A percentile compares a stretch with the other conserved stretches of the same genome.
Conservation (phyloP, 1,140 invertebrate genomes). For the Ericerus pela region DNA sequence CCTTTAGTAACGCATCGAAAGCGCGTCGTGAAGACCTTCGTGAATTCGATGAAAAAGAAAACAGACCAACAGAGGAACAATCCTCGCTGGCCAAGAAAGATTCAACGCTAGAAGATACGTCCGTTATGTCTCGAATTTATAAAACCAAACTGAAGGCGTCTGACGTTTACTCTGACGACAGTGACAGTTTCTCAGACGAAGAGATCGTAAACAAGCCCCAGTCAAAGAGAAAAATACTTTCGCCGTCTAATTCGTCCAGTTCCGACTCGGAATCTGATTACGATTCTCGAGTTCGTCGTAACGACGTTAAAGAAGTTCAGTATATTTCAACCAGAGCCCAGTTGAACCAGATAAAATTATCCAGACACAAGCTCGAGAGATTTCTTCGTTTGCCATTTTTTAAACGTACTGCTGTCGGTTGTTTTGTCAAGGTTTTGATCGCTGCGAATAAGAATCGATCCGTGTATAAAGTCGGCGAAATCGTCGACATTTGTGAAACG, state of each 20-base stretch:
- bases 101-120: slow-evolving; percentile 38
- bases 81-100: slow-evolving; percentile 37
- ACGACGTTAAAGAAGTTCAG: slow-evolving; percentile 38
- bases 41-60: slow-evolving; percentile 48
- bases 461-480: slow-evolving; percentile 83
- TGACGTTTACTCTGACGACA: slow-evolving; percentile 65
- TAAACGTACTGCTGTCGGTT: slow-evolving; percentile 70
- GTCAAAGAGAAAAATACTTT: slow-evolving; percentile 23
- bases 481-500: slow-evolving; percentile 88
- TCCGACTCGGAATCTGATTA: slow-evolving; percentile 33
- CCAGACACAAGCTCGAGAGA: slow-evolving; percentile 80
- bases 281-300: slow-evolving; percentile 21
- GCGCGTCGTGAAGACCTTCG: slow-evolving; percentile 73
- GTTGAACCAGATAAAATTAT: slow-evolving; percentile 72
- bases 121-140: slow-evolving; percentile 29
- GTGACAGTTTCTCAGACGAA: slow-evolving; percentile 57
- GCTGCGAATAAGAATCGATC: slow-evolving; percentile 76
- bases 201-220: slow-evolving; percentile 28
- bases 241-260: slow-evolving; percentile 22
- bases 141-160: slow-evolving; percentile 61
- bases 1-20: slow-evolving; percentile 80
- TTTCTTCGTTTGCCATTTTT: slow-evolving; percentile 96
- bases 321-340: slow-evolving; percentile 64
- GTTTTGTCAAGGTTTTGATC: slow-evolving; percentile 92
- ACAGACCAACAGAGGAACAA: slow-evolving; percentile 37